Base-by-base conservation (phyloP, 2,888 invertebrate species). In the Phyllotreta cruciferae region DNA sequence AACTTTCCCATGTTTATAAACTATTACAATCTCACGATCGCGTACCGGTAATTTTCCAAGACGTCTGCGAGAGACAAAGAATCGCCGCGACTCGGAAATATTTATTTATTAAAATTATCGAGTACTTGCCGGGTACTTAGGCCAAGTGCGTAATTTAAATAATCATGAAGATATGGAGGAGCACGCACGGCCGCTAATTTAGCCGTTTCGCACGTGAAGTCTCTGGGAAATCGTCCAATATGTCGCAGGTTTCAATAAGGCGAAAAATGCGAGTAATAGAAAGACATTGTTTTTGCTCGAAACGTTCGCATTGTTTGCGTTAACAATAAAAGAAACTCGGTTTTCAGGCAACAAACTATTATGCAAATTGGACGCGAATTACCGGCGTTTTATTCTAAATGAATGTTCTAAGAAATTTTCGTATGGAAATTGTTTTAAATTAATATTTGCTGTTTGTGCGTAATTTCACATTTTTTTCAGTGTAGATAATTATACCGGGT, bases 41-140 rank as follows among this genome's bases (percentile, higher is more conserved):
- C 2, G 38, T 8, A 13, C 34, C 49, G 39, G 13, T 58, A 58
- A 58, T 58, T 58, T 58, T 41, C 14, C 41, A 50, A 38, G 49
- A 58, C 52, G 36, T 58, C 47, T 58, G 41, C 58, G 36, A 50
- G 57, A 57, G 50, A 58, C 58, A 58, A 58, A 42, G 50, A 11
- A 9, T 52, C 13, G 4, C 13, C 57, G n/a, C n/a, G 37, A 47
- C 7, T 39, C 11, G 11, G 41, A 49, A 50, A 42, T 50, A 50
- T 58, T 58, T 57, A 50, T 42, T 58, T 50, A 56, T 35, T 56
- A 52, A 58, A 58, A 58, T 50, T 50, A 58, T 50, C 52, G 50
- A 58, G 44, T 42, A 13, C 58, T 35, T 24, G 4, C 24, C 4
- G 24, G 24, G 24, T 24, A 24, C 2, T 24, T 24, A 24, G 4